Conservation (phyloP, 2,888 invertebrate species). For the Laspeyria flexula region DNA sequence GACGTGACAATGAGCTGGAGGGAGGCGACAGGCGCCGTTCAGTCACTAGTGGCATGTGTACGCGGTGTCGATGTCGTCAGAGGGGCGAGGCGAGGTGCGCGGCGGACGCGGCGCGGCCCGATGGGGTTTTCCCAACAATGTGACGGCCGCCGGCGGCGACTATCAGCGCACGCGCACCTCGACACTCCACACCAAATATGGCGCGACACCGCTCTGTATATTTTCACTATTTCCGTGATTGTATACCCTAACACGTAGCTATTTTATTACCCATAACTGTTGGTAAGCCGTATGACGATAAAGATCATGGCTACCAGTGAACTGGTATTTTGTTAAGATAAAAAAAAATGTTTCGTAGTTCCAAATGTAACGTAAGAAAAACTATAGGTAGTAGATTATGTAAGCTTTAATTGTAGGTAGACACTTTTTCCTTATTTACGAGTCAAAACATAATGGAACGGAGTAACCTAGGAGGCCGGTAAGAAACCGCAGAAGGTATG, state of each 20-base stretch:
- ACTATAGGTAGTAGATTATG: constrained; percentile 2
- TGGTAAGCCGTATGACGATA: background rate
- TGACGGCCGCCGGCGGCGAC: constrained; percentile 54
- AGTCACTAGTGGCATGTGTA: constrained; percentile 34
- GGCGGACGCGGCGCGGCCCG: constrained; percentile 40
- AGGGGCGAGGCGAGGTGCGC: constrained; percentile 24
- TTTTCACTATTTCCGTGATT: constrained; percentile 71
- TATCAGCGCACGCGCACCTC: constrained; percentile 53
- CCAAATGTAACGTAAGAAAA: constrained; percentile 20
- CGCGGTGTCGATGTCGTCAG: constrained; percentile 49
- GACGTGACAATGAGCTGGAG: constrained; percentile 29
- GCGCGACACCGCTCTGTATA: constrained; percentile 42
- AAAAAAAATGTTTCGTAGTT: constrained; percentile 2
- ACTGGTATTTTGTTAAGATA: constrained; percentile 1
- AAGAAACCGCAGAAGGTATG: constrained; percentile 21
- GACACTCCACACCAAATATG: constrained; percentile 69
- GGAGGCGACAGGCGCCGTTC: constrained; percentile 12
- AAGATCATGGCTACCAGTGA: background rate
- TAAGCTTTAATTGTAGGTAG: constrained; percentile 7
- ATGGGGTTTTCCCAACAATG: constrained; percentile 84
- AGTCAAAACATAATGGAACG: constrained; percentile 12
- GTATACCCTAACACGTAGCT: constrained; percentile 8
- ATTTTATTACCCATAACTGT: constrained; percentile 18
- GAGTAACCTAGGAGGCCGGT: constrained; percentile 7
- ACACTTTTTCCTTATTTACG: constrained; percentile 33